Percentiles rank a stretch among this genome's conserved stretches.
Conservation (phyloP, 2,797 vertebrate species). For the Triplophysa bombifrons region DNA sequence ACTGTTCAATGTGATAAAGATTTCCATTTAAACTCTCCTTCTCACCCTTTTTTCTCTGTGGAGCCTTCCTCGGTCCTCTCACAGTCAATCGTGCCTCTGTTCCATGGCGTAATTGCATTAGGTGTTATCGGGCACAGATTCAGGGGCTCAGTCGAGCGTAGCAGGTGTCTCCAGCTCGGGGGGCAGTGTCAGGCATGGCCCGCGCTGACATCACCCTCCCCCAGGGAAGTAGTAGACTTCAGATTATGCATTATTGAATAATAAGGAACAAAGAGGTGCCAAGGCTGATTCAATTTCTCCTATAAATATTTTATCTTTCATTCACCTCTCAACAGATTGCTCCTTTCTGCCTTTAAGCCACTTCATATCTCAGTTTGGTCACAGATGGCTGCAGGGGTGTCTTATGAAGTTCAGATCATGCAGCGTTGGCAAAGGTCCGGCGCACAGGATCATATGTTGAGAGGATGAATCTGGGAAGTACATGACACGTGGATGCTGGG, state of each 20-base stretch:
- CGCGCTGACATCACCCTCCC: conserved; percentile 63
- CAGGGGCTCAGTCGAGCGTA: conserved; percentile 66
- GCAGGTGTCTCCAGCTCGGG: conserved; percentile 74
- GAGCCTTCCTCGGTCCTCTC: conserved; percentile 43
- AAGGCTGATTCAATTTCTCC: conserved; percentile 58
- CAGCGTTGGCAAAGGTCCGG: conserved; percentile 27
- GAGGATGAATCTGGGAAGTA: not conserved
- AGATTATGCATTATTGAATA: conserved; percentile 70
- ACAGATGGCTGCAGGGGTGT: conserved; percentile 32
- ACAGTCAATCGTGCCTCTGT: conserved; percentile 53
- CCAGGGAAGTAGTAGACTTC: conserved; percentile 62
- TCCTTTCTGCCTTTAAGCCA: conserved; percentile 43
- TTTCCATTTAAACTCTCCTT: conserved; percentile 18
- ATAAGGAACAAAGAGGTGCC: conserved; percentile 61
- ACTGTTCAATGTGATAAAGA: conserved; percentile 22
- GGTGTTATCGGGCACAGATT: conserved; percentile 71
- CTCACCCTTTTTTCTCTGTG: not conserved
- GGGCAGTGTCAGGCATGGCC: conserved; percentile 64
- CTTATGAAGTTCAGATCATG: conserved; percentile 34
- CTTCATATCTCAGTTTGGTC: conserved; percentile 32
- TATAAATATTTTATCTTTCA: conserved; percentile 62
- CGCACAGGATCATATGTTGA: conserved; percentile 14
- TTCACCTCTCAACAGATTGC: conserved; percentile 32
- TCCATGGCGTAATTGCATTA: conserved; percentile 71
- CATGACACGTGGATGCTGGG: conserved; percentile 4